phyloP scores from a whole-genome alignment of 2,888 invertebrate genomes.

The Callimorpha dominula region DNA sequence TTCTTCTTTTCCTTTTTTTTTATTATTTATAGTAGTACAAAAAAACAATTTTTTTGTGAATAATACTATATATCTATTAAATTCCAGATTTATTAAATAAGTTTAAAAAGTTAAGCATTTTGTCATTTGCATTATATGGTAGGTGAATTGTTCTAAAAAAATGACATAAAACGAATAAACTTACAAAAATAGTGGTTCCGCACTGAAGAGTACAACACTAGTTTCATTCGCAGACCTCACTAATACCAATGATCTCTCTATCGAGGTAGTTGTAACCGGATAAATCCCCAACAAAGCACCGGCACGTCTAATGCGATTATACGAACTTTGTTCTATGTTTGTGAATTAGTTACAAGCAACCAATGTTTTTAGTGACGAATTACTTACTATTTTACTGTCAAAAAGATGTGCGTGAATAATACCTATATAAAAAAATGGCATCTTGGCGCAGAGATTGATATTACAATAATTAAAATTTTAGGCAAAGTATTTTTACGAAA shows the following conservation, averaged over 20 bases:
- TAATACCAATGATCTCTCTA: conserved; percentile 71
- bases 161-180: neutral
- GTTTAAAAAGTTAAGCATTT: too few relatives aligned
- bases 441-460: too few relatives aligned
- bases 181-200: neutral
- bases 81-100: too few relatives aligned
- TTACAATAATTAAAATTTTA: too few relatives aligned
- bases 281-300: conserved; percentile 48
- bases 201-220: conserved; percentile 35
- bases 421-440: too few relatives aligned
- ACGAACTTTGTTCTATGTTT: conserved; percentile 70
- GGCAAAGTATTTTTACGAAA: too few relatives aligned
- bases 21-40: too few relatives aligned
- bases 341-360: conserved; percentile 67
- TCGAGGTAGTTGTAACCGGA: conserved; percentile 46
- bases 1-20: too few relatives aligned
- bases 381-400: neutral
- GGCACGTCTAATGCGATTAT: conserved; percentile 72
- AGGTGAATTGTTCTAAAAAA: neutral
- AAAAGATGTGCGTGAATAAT: too few relatives aligned
- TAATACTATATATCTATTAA: too few relatives aligned
- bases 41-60: too few relatives aligned
- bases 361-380: conserved; percentile 6
- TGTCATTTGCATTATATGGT: too few relatives aligned
- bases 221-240: conserved; percentile 57